These are phyloP conservation scores for Drosophila pseudoobscura DNA, from an alignment of 1,140 invertebrate species.

Conservation along the genomic window DNA sequence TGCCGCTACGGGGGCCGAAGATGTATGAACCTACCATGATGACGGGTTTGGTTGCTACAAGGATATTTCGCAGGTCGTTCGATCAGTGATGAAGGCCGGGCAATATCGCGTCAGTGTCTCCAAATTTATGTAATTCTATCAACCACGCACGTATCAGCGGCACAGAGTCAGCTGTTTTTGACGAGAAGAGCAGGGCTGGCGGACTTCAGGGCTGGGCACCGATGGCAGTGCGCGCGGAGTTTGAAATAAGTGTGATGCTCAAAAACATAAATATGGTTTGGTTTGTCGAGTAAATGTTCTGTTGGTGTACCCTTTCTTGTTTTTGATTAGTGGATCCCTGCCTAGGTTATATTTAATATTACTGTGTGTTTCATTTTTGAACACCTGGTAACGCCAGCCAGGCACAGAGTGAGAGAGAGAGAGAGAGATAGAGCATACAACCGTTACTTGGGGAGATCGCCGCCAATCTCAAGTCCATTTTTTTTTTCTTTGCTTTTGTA, in stretches of 20 bases:
- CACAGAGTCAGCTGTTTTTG: conserved; percentile 64
- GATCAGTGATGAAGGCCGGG: conserved; percentile 28
- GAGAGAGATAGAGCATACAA: not conserved
- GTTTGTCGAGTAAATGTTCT: no score
- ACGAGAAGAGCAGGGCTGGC: conserved; percentile 36
- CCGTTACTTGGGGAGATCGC: conserved; percentile 28
- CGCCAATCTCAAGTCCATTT: not conserved
- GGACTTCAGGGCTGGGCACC: conserved; percentile 1
- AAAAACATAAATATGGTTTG: no score
- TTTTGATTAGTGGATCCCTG: conserved; percentile 3
- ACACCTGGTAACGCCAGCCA: not conserved
- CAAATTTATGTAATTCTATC: conserved; percentile 74
- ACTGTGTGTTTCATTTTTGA: no score
- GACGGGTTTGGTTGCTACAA: conserved; percentile 27
- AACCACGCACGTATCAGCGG: conserved; percentile 32
- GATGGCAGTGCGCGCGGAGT: conserved; percentile 4
- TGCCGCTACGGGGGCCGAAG: not conserved
- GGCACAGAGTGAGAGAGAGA: no score
- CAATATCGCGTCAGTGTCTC: conserved; percentile 58
- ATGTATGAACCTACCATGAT: conserved; percentile 70
- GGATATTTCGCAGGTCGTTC: conserved; percentile 36
- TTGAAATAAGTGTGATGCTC: conserved; percentile 3
- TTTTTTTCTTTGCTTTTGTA: conserved; percentile 15
- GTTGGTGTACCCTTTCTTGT: not conserved
- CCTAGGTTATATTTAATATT: not conserved